Base-by-base conservation (phyloP, 2,797 vertebrate genomes). In the Macropodus opercularis region DNA sequence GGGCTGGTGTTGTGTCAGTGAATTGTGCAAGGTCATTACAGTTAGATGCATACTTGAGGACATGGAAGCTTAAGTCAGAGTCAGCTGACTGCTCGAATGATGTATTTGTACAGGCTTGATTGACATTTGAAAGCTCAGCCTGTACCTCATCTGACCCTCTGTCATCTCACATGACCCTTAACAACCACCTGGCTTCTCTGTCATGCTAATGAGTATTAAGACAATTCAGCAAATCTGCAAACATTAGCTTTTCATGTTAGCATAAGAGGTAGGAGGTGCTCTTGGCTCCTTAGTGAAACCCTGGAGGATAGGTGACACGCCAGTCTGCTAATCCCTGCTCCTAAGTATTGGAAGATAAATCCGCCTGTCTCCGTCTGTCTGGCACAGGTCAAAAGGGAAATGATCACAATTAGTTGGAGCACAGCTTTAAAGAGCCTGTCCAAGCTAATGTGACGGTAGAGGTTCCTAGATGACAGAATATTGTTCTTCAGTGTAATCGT, bases 301-400 rank as follows among this genome's bases (percentile, higher is more conserved):
- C 83, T 74, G 71, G 67, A 84, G 79, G 81, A 77, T 77, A 84
- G 77, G 81, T 80, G 85, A 87, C 79, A 72, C 18, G 44, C 76
- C 63, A 63, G 63, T 67, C 61, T 59, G 77, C 68, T 89, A 87
- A 89, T 90, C 88, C 87, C 60, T 54, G 44, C 79, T 82, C 22
- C 76, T 69, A 51, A 72, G 77, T 72, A 81, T 85, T 73, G 57
- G 70, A 83, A 75, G 80, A 75, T 88, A 85, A 90, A 90, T 82
- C 85, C 64, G 21, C 71, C 31, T 32, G 31, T 32, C 31, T 32
- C 31, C 54, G 67, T 77, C 78, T 87, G 78, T 76, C 81, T 85
- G 78, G 77, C 77, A 77, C 64, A 64, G 85, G 90, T 87, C 85
- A 87, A 79, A 86, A 81, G 63, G 76, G 77, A 87, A 88, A 84